Evolutionary conservation across 2,888 invertebrate species (phyloP), one percentile per base, ranked within the genome.

Genomic region (Spodoptera picta): DNA sequence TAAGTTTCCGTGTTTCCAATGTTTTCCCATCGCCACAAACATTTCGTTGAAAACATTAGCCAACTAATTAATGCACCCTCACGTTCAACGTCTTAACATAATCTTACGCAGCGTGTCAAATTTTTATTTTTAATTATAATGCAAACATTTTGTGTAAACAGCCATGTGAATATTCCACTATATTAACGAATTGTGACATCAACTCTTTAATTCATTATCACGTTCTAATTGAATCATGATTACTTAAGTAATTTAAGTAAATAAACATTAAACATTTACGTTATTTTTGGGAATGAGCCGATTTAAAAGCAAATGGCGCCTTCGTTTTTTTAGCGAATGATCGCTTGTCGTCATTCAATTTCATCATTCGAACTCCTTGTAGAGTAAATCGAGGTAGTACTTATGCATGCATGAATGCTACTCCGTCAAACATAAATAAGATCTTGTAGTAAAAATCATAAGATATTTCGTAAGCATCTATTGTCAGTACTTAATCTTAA

Each of bases 61-160:
- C 73, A 73, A 54, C 80, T 82, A 86, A 94, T 94, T 92, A 93
- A 94, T 94, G 94, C 94, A 82, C 62, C 82, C 81, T 78, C 94
- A 94, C 93, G 94, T 65, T 14, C 46, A 66, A 52, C 79, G 57
- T 77, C 81, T 82, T 82, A 83, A 83, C 84, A 83, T 81, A 85
- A 86, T 91, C 83, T 85, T 90, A 86, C 81, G 80, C 83, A 79
- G 77, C 83, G 81, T 82, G 83, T 83, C 84, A 79, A 84, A 88
- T 91, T 87, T 88, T 86, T 85, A 84, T 86, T 88, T 86, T 75
- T 71, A 76, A 89, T 88, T 87, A 83, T 85, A 83, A 83, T 84
- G 84, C 87, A 91, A 92, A 92, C 87, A 90, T 80, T 65, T 64
- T 58, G 66, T 64, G 72, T 70, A 69, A 70, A 81, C 77, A 80